Conservation (phyloP, 2,888 invertebrate species). For the Macrophya annulata region DNA sequence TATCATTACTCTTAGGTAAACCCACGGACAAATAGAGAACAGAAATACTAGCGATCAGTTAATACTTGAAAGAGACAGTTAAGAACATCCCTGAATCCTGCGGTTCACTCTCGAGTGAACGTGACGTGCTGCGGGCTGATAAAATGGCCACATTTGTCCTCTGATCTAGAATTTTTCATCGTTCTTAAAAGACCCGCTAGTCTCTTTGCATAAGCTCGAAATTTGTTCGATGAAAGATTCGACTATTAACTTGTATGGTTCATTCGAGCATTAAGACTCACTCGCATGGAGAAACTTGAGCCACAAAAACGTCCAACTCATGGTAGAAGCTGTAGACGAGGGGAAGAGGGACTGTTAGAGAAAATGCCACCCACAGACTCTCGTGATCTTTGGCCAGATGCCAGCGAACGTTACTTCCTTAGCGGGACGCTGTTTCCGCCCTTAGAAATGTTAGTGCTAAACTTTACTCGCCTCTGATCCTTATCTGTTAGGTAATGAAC, state of each 20-base stretch:
- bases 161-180: background rate
- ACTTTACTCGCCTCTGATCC: slow-evolving; percentile 24
- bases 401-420: slow-evolving; percentile 28
- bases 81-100: background rate
- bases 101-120: background rate
- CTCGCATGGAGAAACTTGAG: background rate
- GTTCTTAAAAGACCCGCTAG: background rate
- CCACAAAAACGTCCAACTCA: background rate
- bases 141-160: background rate
- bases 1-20: slow-evolving; percentile 32
- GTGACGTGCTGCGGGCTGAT: background rate
- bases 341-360: background rate
- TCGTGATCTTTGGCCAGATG: slow-evolving; percentile 28
- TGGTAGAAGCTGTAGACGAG: background rate
- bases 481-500: slow-evolving; percentile 37
- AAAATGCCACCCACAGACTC: slow-evolving; percentile 15
- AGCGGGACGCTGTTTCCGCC: slow-evolving; percentile 19
- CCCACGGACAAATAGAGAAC: background rate
- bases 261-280: background rate
- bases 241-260: background rate
- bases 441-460: slow-evolving; percentile 20
- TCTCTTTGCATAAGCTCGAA: slow-evolving; percentile 8
- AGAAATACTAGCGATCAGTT: background rate
- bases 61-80: background rate
- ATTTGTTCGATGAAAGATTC: slow-evolving; percentile 12